Evolutionary conservation across 2,888 invertebrate species (phyloP), one percentile per base, ranked within the genome.

Genomic region (Oligia latruncula): DNA sequence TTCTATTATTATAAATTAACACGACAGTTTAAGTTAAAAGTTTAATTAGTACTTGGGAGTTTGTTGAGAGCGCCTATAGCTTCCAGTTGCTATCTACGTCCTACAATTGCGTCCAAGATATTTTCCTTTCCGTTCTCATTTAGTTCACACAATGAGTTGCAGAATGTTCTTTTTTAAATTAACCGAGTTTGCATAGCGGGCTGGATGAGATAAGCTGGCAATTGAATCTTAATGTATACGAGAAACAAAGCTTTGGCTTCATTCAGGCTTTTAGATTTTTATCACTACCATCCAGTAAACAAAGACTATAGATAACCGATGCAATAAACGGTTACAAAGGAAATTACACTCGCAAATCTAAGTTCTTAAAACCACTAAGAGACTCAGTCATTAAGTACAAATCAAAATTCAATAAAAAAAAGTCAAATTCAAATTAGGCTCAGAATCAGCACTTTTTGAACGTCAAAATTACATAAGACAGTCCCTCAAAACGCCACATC

Each of bases 1-100:
- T 86, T 82, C 76, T 81, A 82, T 84, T 78, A 83, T 70, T 81
- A 77, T 83, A 85, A 89, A 87, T 84, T 87, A 82, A 78, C 72
- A 78, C 71, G 82, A 88, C 85, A 83, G 75, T 76, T 85, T 60
- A 85, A 85, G 80, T 87, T 82, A 84, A 83, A 90, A 87, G 72
- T 90, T 83, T 85, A 88, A 89, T 90, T 81, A 78, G 74, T 73
- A 77, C 65, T 87, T 64, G 46, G 60, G 64, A 87, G 74, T 87
- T 86, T 78, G 68, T 85, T 74, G 55, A 66, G 65, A 71, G 58
- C 13, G 66, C 62, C 46, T 75, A 52, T 81, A 83, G 83, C 82
- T 88, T 84, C 62, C 29, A 68, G 40, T 46, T 65, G 78, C 70
- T 87, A 85, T 87, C 84, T 82, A 67, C 49, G 62, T 76, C 58